Conservation (phyloP, 2,888 invertebrate species). For the Catotricha subobsoleta region DNA sequence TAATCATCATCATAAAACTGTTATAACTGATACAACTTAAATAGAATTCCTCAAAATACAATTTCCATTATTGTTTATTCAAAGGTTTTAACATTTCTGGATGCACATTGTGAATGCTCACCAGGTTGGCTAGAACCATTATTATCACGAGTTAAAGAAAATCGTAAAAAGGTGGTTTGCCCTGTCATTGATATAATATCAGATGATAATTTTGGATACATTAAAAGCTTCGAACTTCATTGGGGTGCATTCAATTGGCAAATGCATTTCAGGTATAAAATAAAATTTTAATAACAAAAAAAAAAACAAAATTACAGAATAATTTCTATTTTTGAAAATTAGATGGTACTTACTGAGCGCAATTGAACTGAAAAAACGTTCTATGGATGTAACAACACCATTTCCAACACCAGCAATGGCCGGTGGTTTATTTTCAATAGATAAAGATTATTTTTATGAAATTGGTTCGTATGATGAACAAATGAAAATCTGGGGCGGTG, state of each 20-base stretch:
- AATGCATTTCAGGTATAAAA: conserved; percentile 49
- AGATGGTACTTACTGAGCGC: conserved; percentile 50
- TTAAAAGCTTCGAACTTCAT: conserved; percentile 84
- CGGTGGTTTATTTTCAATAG: conserved; percentile 72
- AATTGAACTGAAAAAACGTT: conserved; percentile 38
- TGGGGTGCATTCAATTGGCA: conserved; percentile 99
- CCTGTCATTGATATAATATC: conserved; percentile 89
- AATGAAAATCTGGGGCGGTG: conserved; percentile 80
- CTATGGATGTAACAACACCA: conserved; percentile 55
- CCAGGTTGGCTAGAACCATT: conserved; percentile 63
- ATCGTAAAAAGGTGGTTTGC: conserved; percentile 22
- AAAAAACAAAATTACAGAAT: not conserved
- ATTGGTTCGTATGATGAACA: conserved; percentile 63
- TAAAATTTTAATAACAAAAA: conserved; percentile 2
- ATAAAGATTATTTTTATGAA: conserved; percentile 71
- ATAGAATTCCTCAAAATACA: no score
- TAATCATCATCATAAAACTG: no score
- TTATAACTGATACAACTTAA: no score
- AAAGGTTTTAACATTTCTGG: conserved; percentile 66
- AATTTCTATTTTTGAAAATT: not conserved
- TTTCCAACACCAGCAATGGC: conserved; percentile 80
- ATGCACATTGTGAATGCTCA: conserved; percentile 93
- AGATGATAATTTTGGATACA: conserved; percentile 89
- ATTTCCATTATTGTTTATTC: not conserved
- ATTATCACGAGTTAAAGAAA: conserved; percentile 34